Evolutionary conservation across 1,140 invertebrate genomes (phyloP).

Genomic region (Eupristina koningsbergeri): DNA sequence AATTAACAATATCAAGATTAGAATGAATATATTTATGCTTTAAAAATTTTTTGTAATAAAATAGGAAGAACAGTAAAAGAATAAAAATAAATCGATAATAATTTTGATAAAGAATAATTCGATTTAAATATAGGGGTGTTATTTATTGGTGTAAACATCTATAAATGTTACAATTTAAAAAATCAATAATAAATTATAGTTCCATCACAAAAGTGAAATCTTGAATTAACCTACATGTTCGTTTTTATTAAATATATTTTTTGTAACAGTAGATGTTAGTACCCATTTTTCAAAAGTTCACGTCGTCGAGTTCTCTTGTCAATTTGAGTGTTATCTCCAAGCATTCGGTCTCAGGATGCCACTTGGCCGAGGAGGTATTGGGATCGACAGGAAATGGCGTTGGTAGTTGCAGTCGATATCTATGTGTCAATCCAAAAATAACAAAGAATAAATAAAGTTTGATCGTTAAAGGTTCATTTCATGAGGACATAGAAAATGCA

Average conservation of each 20-base stretch:
- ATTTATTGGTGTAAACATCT: not conserved
- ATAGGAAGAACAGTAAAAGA: too few relatives aligned
- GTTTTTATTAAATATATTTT: not conserved
- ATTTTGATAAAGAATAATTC: too few relatives aligned
- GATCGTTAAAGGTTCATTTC: not conserved
- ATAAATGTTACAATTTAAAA: not conserved
- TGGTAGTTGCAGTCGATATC: constrained; percentile 81
- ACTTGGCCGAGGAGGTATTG: constrained; percentile 84
- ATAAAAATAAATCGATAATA: too few relatives aligned
- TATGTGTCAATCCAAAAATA: constrained; percentile 46
- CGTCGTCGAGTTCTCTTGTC: constrained; percentile 83
- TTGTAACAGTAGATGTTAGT: not conserved
- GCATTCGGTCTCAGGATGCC: constrained; percentile 79
- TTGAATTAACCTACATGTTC: not conserved
- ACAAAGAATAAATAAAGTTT: constrained; percentile 21
- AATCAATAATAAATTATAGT: not conserved
- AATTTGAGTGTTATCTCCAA: constrained; percentile 82
- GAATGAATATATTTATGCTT: too few relatives aligned
- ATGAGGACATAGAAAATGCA: constrained; percentile 14
- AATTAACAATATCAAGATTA: too few relatives aligned
- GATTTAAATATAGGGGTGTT: not conserved
- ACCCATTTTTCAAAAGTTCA: constrained; percentile 80
- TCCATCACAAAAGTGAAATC: not conserved
- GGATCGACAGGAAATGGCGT: constrained; percentile 87
- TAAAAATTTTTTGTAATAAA: too few relatives aligned